Evolutionary conservation across 2,797 vertebrate species (phyloP), one percentile per base, ranked within the genome.

Genomic region (Chelon labrosus): DNA sequence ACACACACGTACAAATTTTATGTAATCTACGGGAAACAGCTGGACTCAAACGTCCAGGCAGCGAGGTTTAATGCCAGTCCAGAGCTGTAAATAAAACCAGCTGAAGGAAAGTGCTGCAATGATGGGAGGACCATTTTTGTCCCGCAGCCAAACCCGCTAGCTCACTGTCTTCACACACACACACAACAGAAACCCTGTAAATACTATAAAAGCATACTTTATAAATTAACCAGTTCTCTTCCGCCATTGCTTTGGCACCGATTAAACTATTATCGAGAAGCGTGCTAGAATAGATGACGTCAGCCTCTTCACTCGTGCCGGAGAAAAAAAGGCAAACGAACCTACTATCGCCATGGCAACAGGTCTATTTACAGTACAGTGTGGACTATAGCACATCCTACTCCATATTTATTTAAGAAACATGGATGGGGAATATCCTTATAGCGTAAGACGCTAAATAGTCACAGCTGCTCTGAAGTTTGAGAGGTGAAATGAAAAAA

Each of bases 11-110:
- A 62, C 73, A 78, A 50, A 59, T 50, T 73, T 37, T 69, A 44
- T 20, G 70, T 77, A 86, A 90, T 92, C 88, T 88, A 73, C 60
- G 19, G 76, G 77, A 83, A 91, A 78, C 89, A 92, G 88, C 88
- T 91, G 86, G 82, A 81, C 31, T 35, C 14, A 37, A 73, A 79
- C 50, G 76, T 75, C 65, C 75, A 89, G 81, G 73, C 76, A 56
- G 58, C 41, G 72, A 27, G 79, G 84, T 88, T 86, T 86, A 88
- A 92, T 86, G 86, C 82, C 85, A 86, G 89, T 90, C 85, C 83
- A 72, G 70, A 72, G 53, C 47, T 56, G 52, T 90, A 91, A 92
- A 89, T 77, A 80, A 84, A 90, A 73, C 73, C 72, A 88, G 80
- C 83, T 86, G 79, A 86, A 54, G 54, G 52, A 68, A 65, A 62